Evolutionary conservation across 2,113 vertebrate genomes (phyloP).

Genomic region (Oryctolagus cuniculus): DNA sequence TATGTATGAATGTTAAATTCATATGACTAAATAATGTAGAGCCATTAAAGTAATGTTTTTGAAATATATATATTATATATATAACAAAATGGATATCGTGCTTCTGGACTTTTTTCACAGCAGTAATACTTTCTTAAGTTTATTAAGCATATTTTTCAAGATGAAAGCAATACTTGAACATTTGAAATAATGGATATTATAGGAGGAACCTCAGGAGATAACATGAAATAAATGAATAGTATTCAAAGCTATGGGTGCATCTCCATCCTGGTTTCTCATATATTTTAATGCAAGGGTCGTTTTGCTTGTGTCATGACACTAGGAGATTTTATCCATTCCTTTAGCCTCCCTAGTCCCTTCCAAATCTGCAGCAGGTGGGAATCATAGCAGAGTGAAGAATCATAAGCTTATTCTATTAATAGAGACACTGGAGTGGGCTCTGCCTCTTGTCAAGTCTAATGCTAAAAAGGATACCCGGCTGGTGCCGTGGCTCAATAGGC

Average conservation of each 20-base stretch:
- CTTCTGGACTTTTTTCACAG: not conserved
- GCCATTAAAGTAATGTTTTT: constrained; percentile 30
- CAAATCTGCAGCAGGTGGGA: not conserved
- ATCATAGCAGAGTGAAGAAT: not conserved
- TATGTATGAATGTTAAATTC: not conserved
- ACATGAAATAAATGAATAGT: not conserved
- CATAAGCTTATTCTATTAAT: not conserved
- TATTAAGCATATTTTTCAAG: constrained; percentile 45
- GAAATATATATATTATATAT: not conserved
- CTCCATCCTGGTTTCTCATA: not conserved
- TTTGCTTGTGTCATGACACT: not conserved
- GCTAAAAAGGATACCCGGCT: not conserved
- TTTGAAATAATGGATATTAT: constrained; percentile 28
- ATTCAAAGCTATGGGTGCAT: not conserved
- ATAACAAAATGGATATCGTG: not conserved
- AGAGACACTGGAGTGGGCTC: not conserved
- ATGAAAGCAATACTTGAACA: constrained; percentile 22
- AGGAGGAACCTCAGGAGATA: not conserved
- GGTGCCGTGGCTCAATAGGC: no score
- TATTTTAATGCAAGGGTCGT: not conserved
- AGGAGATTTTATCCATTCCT: not conserved
- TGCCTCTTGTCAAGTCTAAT: not conserved
- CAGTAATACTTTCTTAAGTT: not conserved
- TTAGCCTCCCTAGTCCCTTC: not conserved
- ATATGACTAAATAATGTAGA: constrained; percentile 20